Conservation (phyloP, 2,113 vertebrate genomes). For the Tricholaema leucomelas region DNA sequence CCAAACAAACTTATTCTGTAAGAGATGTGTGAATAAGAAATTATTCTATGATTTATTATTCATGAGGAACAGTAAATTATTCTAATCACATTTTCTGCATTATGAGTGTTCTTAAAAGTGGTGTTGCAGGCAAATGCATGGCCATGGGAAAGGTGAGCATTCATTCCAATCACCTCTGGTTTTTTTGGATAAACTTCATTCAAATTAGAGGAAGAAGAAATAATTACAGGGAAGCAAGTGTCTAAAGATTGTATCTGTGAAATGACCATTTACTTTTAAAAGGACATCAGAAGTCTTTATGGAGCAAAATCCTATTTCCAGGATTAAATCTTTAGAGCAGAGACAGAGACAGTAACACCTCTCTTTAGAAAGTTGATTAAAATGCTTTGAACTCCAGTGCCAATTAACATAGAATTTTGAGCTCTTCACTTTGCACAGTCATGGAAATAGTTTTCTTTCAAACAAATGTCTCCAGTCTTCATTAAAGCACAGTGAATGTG, state of each 20-base stretch:
- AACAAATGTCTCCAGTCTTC: not conserved
- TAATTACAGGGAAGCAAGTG: not conserved
- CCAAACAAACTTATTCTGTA: conserved; percentile 12
- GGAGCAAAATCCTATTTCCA: not conserved
- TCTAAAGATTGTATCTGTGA: not conserved
- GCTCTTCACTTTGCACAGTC: not conserved
- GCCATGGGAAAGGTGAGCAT: not conserved
- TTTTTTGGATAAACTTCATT: conserved; percentile 36
- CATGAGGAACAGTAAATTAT: conserved; percentile 29
- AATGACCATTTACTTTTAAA: not conserved
- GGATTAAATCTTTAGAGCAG: not conserved
- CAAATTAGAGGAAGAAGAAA: conserved; percentile 2
- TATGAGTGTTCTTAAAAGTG: conserved; percentile 32
- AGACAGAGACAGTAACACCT: not conserved
- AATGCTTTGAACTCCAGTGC: not conserved
- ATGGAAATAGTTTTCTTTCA: not conserved
- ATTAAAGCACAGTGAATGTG: not conserved
- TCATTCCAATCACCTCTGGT: not conserved
- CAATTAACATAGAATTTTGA: not conserved
- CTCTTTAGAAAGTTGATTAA: not conserved
- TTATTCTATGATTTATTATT: conserved; percentile 23
- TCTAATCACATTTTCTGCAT: conserved; percentile 41
- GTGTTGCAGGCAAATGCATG: conserved; percentile 27
- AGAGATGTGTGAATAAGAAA: not conserved
- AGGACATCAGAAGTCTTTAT: not conserved